A percentile compares a stretch with the other conserved stretches of the same genome.
Conservation (phyloP, 1,140 invertebrate species). For the Megathymus violae region DNA sequence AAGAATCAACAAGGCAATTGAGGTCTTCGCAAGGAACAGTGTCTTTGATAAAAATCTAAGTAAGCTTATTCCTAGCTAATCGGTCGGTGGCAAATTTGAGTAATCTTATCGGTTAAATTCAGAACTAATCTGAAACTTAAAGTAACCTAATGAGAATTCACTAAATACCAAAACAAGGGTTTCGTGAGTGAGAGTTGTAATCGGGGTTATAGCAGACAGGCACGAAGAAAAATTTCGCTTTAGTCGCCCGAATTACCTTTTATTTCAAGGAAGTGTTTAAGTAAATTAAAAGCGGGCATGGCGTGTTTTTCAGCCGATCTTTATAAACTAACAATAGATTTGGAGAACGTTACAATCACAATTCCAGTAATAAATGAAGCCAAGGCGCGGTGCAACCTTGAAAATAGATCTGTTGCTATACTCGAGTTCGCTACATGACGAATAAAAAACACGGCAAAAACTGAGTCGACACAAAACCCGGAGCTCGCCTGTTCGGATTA, state of each 20-base stretch:
- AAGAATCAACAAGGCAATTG: not conserved
- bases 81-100: constrained; percentile 29
- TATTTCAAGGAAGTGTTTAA: constrained; percentile 74
- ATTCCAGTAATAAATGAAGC: constrained; percentile 61
- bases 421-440: constrained; percentile 55
- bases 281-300: constrained; percentile 67
- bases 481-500: constrained; percentile 58
- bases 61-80: constrained; percentile 21
- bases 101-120: constrained; percentile 40
- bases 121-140: constrained; percentile 49
- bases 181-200: constrained; percentile 70
- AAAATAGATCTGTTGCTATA: constrained; percentile 63
- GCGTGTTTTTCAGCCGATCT: constrained; percentile 61
- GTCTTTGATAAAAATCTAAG: not conserved
- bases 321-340: constrained; percentile 67
- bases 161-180: constrained; percentile 61
- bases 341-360: constrained; percentile 66
- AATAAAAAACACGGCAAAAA: constrained; percentile 73
- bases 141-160: constrained; percentile 56
- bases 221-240: constrained; percentile 67
- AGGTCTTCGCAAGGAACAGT: not conserved
- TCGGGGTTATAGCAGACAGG: constrained; percentile 65
- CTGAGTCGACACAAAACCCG: constrained; percentile 49
- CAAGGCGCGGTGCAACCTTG: constrained; percentile 67
- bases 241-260: constrained; percentile 53